These are phyloP conservation scores for Chymomyza costata DNA, from an alignment of 1,140 invertebrate genomes.

Conservation along the genomic window DNA sequence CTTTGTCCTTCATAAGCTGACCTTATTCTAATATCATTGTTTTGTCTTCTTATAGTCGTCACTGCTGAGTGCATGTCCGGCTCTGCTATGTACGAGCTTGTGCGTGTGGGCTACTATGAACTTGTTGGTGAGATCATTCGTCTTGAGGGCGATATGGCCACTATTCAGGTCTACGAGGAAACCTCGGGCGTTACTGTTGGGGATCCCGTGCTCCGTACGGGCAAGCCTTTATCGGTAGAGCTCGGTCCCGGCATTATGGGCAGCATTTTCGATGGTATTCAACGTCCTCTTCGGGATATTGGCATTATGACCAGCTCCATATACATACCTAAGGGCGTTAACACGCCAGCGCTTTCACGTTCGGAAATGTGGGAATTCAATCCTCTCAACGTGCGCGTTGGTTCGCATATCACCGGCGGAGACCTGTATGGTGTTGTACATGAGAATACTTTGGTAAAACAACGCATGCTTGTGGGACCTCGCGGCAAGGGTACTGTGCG, in stretches of 20 bases:
- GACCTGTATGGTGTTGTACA: conserved; percentile 97
- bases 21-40: conserved; percentile 8
- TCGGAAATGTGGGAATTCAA: conserved; percentile 94
- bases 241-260: conserved; percentile 99
- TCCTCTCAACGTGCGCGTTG: conserved; percentile 90
- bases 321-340: conserved; percentile 99
- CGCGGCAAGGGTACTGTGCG: conserved; percentile 96
- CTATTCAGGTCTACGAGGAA: conserved; percentile 99
- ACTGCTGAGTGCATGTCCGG: conserved; percentile 99
- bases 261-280: conserved; percentile 99
- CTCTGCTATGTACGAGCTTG: conserved; percentile 99
- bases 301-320: conserved; percentile 95
- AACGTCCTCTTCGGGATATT: conserved; percentile 98
- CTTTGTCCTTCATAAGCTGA: conserved; percentile 42
- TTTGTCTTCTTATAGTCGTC: conserved; percentile 84
- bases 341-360: conserved; percentile 92
- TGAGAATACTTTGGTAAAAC: conserved; percentile 98
- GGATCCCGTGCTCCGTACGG: conserved; percentile 98
- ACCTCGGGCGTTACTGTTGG: conserved; percentile 99
- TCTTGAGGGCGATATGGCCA: conserved; percentile 99
- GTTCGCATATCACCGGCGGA: conserved; percentile 97
- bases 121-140: conserved; percentile 99
- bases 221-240: conserved; percentile 96
- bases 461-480: conserved; percentile 96
- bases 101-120: conserved; percentile 98